Base-by-base conservation (phyloP, 2,888 invertebrate genomes). In the Eristalis tenax region DNA sequence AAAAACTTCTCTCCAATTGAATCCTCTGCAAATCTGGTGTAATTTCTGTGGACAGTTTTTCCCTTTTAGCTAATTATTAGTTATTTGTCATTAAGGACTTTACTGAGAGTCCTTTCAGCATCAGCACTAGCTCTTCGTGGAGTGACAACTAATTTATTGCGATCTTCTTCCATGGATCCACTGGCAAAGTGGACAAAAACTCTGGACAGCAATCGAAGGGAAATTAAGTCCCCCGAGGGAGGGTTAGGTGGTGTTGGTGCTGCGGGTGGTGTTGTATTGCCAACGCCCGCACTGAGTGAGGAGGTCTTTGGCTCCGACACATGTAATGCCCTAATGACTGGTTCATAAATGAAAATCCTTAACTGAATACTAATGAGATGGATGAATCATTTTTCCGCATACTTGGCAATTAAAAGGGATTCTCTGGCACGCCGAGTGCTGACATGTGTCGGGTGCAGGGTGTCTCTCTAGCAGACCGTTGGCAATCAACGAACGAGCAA, bases 371-470 rank as follows among this genome's bases (percentile, higher is more conserved):
- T 92, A 92, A 92, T 92, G 91, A 90, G 91, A 91, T 92, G 92
- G 92, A 92, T 92, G 91, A 92, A 92, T 91, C 91, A 91, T 91
- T 92, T 92, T 92, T 91, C 91, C 92, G 91, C 91, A 91, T 91
- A 92, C 91, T 92, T 92, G 91, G 90, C 90, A 92, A 92, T 90
- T 91, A 91, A 91, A 91, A 91, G 90, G 90, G 92, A 91, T 91
- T 92, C 90, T 71, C 89, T 50, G 50, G 18, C 89, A 35, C 61
- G 59, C 65, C 64, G 59, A 68, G 57, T 56, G 56, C 18, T 26
- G 65, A 35, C 64, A 22, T 66, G 43, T 40, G 23, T 77, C 22
- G 32, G 56, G 32, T n/a, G n/a, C 8, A n/a, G 32, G 32, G 32
- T 40, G 76, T 70, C 38, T 71, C 64, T 71, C 43, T 57, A 66